Conservation (phyloP, 2,113 vertebrate genomes). For the Phoxinus phoxinus region DNA sequence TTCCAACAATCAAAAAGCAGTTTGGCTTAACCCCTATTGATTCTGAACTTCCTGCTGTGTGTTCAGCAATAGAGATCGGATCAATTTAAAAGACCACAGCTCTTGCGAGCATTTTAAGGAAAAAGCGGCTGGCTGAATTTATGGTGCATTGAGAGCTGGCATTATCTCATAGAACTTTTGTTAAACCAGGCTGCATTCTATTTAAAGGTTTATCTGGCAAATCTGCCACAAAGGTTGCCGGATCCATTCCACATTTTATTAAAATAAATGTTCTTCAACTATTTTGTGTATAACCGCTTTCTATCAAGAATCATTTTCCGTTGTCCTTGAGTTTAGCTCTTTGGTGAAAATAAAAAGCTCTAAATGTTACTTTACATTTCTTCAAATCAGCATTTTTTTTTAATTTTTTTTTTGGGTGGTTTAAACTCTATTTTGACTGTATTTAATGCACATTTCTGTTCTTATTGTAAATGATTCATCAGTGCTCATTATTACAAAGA, state of each 20-base stretch:
- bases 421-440: not conserved
- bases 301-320: not conserved
- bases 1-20: conserved; percentile 7
- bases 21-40: not conserved
- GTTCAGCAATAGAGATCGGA: conserved; percentile 6
- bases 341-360: not conserved
- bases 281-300: not conserved
- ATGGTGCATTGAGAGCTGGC: not conserved
- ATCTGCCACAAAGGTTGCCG: not conserved
- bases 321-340: not conserved
- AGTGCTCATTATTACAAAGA: not conserved
- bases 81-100: conserved; percentile 16
- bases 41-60: not conserved
- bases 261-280: not conserved
- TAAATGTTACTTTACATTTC: not conserved
- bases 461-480: not conserved
- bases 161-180: not conserved
- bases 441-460: not conserved
- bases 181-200: not conserved
- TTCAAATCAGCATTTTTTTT: not conserved
- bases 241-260: not conserved
- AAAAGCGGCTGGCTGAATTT: not conserved
- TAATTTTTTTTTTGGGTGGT: not conserved
- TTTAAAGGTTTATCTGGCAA: not conserved
- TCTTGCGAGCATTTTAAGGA: not conserved